Evolutionary conservation across 2,113 vertebrate genomes (phyloP), one percentile per base, ranked within the genome.

Genomic region (Nothobranchius furzeri): DNA sequence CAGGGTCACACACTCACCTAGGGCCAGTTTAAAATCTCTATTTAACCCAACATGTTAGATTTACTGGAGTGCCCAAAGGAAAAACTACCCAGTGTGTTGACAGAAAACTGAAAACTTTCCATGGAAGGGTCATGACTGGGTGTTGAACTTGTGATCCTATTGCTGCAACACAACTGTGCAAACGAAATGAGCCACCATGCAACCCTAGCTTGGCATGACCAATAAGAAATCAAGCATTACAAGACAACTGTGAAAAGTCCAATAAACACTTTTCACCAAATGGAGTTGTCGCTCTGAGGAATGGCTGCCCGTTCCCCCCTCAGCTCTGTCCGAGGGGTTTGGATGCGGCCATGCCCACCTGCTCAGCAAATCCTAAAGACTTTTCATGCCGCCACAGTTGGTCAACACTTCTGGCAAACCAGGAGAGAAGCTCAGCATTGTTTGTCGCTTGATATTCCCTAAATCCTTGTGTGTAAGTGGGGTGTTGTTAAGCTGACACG

Each of bases 321-420:
- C 47, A 49, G n/a, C 47, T 4, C 15, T n/a, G 47, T 49, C 47
- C 6, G n/a, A 49, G n/a, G 47, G 15, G 47, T 49, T 49, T 49
- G n/a, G 6, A 49, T 17, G 15, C 47, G 6, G 47, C 15, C 47
- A 49, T 17, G 47, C 47, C n/a, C 47, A 49, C 47, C 47, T 49
- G 47, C 47, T 49, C 47, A n/a, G 47, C 47, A 49, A 49, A 49
- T n/a, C 47, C 47, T 15, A 49, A 49, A 49, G 47, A 49, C n/a
- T 47, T 49, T n/a, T 49, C 47, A 49, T 49, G 47, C n/a, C 47
- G 7, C 9, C 47, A 49, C 47, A 49, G 47, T 49, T 49, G 47
- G 47, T n/a, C 47, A 49, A 13, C 47, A n/a, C 8, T n/a, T 49
- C 47, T 49, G 47, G 47, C 47, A 49, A 13, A 49, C 15, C 47